Percentiles rank a stretch among this genome's conserved stretches.
Evolutionary conservation across 2,113 vertebrate genomes (phyloP).

Genomic region (Misgurnus anguillicaudatus): DNA sequence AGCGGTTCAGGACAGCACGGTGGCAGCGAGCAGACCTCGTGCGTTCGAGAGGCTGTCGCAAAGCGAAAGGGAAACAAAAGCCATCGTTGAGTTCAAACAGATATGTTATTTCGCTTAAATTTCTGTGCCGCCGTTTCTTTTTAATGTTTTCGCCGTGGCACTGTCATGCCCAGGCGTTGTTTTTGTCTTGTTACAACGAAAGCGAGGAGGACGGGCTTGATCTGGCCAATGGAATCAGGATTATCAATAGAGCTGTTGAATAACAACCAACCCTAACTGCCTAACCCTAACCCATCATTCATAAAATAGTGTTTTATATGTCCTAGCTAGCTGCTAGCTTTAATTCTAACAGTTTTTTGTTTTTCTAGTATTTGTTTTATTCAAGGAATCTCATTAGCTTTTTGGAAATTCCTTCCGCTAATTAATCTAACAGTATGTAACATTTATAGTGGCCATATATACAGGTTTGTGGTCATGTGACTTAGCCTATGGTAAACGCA

Average conservation of each 20-base stretch:
- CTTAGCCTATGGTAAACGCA: neutral
- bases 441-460: too few relatives aligned
- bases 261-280: neutral
- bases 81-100: neutral
- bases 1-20: conserved; percentile 7
- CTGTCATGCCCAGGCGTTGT: conserved; percentile 20
- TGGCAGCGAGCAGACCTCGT: conserved; percentile 6
- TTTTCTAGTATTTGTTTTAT: neutral
- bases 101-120: neutral
- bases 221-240: conserved; percentile 13
- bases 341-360: neutral
- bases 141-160: neutral
- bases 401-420: neutral
- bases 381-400: neutral
- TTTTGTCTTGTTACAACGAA: conserved; percentile 17
- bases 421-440: neutral
- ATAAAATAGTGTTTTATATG: neutral
- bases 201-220: conserved; percentile 32
- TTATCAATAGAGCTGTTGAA: conserved; percentile 8
- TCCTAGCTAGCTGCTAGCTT: neutral
- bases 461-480: too few relatives aligned
- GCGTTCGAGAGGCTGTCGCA: neutral
- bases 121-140: neutral
- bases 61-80: neutral
- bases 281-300: neutral